Conservation (phyloP, 1,140 invertebrate species). For the Paracyclopina nana region DNA sequence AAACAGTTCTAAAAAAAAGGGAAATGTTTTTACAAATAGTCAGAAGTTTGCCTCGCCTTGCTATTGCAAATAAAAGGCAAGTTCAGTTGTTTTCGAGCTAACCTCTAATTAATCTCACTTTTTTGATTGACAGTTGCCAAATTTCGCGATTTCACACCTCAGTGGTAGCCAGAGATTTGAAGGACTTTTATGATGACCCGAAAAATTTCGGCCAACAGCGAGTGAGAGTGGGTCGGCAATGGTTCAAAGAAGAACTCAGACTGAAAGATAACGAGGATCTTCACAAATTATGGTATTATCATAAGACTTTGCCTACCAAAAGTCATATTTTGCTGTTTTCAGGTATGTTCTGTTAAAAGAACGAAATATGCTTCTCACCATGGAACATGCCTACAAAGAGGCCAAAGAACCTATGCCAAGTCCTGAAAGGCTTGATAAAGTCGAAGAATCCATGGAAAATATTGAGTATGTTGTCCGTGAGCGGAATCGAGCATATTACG, state of each 20-base stretch:
- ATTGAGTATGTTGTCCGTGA: conserved; percentile 75
- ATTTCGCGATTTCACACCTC: conserved; percentile 18
- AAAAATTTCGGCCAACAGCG: conserved; percentile 61
- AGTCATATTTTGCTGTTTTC: conserved; percentile 2
- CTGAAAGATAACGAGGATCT: conserved; percentile 89
- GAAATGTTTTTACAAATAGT: no score
- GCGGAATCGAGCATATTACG: conserved; percentile 69
- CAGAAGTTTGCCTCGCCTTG: no score
- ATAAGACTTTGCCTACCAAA: neutral
- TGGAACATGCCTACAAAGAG: conserved; percentile 62
- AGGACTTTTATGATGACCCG: conserved; percentile 81
- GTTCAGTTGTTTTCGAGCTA: no score
- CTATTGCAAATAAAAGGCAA: no score
- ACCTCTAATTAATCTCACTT: no score
- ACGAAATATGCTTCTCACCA: conserved; percentile 86
- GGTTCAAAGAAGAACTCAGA: conserved; percentile 72
- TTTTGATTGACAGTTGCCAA: no score
- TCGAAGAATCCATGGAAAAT: conserved; percentile 70
- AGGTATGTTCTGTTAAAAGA: conserved; percentile 88
- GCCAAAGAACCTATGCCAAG: conserved; percentile 58
- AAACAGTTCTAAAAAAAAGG: no score
- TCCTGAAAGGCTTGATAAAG: conserved; percentile 86
- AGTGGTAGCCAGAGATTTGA: conserved; percentile 26
- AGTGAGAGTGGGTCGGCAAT: conserved; percentile 64
- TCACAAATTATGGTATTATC: conserved; percentile 79